Percentiles rank a stretch among this genome's conserved stretches.
Evolutionary conservation across 2,113 vertebrate species (phyloP).

Genomic region (Ariopsis seemanni): DNA sequence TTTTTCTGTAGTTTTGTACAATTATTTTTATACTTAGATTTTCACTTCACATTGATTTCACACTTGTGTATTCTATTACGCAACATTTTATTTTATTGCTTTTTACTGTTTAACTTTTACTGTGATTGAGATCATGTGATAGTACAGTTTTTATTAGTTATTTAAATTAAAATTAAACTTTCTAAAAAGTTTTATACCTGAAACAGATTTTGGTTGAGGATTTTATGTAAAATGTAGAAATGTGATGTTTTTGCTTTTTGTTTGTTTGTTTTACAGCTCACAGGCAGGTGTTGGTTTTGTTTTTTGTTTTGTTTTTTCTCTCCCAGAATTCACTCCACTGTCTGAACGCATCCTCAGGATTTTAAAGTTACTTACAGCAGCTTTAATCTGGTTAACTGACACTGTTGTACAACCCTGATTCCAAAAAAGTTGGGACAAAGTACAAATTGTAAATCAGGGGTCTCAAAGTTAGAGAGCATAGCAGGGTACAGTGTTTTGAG

Average conservation of each 20-base stretch:
- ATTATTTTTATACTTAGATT: background rate
- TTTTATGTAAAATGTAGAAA: background rate
- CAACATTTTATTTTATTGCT: background rate
- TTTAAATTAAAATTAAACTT: too few species aligned
- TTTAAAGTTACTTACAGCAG: background rate
- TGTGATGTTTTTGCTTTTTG: background rate
- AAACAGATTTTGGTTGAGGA: background rate
- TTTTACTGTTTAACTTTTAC: background rate
- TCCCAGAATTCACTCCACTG: background rate
- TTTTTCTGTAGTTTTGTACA: background rate
- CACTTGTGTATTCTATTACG: background rate
- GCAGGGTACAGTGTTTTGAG: too few species aligned
- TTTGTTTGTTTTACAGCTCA: background rate
- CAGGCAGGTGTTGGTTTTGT: background rate
- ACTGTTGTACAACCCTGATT: too few species aligned
- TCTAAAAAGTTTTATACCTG: too few species aligned
- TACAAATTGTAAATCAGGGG: too few species aligned
- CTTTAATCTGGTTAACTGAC: background rate
- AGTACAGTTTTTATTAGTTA: background rate
- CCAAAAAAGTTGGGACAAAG: too few species aligned
- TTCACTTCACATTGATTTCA: background rate
- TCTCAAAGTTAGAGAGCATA: too few species aligned
- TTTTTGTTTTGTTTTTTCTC: background rate
- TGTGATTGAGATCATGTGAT: background rate
- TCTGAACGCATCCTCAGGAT: background rate